A percentile compares a stretch with the other conserved stretches of the same genome.
phyloP scores from a whole-genome alignment of 2,797 vertebrate species.

The Thunnus albacares region DNA sequence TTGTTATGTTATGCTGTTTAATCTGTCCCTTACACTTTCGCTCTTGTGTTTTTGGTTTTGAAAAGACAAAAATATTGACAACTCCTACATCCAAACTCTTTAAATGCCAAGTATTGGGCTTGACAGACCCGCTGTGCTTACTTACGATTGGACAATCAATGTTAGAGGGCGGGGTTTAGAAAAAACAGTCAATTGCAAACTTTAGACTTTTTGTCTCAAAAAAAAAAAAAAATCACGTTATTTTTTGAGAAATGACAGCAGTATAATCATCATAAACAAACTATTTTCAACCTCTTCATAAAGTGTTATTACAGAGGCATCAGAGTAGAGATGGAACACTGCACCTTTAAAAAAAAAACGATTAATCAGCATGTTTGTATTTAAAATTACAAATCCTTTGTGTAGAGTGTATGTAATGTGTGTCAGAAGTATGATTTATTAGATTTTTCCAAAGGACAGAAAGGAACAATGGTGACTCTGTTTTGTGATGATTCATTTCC shows the following conservation, averaged over 20 bases:
- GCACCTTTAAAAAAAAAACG: not conserved
- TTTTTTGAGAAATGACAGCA: not conserved
- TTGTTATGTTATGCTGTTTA: not conserved
- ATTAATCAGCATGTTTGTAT: not conserved
- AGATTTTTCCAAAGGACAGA: not conserved
- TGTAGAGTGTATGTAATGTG: not conserved
- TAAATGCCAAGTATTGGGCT: not conserved
- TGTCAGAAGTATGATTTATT: not conserved
- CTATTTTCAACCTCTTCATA: not conserved
- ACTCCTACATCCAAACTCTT: not conserved
- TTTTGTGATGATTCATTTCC: conserved; percentile 77
- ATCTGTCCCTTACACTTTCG: not conserved
- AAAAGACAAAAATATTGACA: not conserved
- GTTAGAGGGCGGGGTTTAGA: no score
- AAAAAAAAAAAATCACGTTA: not conserved
- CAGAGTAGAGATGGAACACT: not conserved
- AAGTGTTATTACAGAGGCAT: not conserved
- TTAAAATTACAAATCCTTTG: conserved; percentile 8
- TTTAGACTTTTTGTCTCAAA: not conserved
- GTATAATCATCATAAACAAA: not conserved
- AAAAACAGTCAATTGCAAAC: not conserved
- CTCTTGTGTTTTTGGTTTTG: not conserved
- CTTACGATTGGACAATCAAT: not conserved
- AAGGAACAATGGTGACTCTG: not conserved
- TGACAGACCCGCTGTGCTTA: not conserved